Base-by-base conservation (phyloP, 2,797 vertebrate species). In the Mico argentatus region DNA sequence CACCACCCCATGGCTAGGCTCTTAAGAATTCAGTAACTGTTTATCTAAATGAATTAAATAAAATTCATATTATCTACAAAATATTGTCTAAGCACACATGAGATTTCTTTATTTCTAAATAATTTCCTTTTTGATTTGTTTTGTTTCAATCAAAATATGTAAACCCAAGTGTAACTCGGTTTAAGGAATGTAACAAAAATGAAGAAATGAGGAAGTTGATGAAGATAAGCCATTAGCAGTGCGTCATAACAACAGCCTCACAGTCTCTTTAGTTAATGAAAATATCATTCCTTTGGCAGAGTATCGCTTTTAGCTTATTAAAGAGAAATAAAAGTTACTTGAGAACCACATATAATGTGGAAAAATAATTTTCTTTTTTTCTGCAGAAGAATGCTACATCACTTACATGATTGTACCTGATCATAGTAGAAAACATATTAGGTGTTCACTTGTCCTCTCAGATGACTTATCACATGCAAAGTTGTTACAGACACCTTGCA, bases 11-110 rank as follows among this genome's bases (percentile, higher is more conserved):
- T 27, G 17, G 33, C 2, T 20, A 82, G 19, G 10, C 20, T 72
- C 4, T 3, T 72, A 92, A 79, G 20, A 75, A 67, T 64, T 84
- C 7, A 39, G 33, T 79, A 59, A 83, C 12, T 41, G 1, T 52
- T 64, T 80, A 13, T 39, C 61, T 50, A 97, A 70, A 17, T 41
- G 24, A 83, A 92, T 87, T 80, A 92, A 95, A 83, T 84, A 22
- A 90, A 79, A 96, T 92, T 61, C 86, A 67, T 48, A 59, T 59
- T 76, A 84, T 30, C 41, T 70, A 59, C 33, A 73, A 75, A 95
- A 94, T 72, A 57, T 75, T 94, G 48, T 80, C 64, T 93, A 91
- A 67, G 8, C 11, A 82, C 19, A 33, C 0, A 55, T 7, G 41
- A 17, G 70, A 79, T 50, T 84, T 19, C 33, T 91, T 91, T 67